Conservation (phyloP, 2,113 vertebrate species). For the Ophthalmolycus amberensis region DNA sequence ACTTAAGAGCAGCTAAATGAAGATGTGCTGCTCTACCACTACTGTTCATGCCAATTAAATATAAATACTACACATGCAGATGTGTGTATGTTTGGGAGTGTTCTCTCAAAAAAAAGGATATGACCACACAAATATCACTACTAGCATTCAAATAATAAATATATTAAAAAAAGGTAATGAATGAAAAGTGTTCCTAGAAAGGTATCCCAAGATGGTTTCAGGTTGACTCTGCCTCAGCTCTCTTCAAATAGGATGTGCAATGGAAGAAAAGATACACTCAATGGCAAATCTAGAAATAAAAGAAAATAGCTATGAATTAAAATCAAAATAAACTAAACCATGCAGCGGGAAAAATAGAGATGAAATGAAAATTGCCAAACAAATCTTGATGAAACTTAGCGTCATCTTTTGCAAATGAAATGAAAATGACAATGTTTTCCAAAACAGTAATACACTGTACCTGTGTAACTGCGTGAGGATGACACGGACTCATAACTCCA, state of each 20-base stretch:
- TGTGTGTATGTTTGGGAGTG: slow-evolving; percentile 29
- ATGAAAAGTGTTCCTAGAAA: slow-evolving; percentile 69
- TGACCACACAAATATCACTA: slow-evolving; percentile 25
- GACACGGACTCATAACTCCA: slow-evolving; percentile 56
- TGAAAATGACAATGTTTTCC: not conserved
- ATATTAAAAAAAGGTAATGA: slow-evolving; percentile 36
- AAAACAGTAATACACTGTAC: slow-evolving; percentile 58
- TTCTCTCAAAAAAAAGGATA: slow-evolving; percentile 23
- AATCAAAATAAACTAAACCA: slow-evolving; percentile 62
- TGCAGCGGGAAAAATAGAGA: slow-evolving; percentile 36
- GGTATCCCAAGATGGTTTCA: slow-evolving; percentile 76
- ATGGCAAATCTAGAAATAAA: slow-evolving; percentile 82
- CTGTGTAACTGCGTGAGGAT: slow-evolving; percentile 61
- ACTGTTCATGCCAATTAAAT: slow-evolving; percentile 18
- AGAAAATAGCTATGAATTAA: slow-evolving; percentile 62
- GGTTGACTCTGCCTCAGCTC: slow-evolving; percentile 71
- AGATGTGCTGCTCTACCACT: not conserved
- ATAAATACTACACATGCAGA: slow-evolving; percentile 9
- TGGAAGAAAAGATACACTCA: slow-evolving; percentile 74
- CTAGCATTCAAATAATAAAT: slow-evolving; percentile 50
- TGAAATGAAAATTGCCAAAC: slow-evolving; percentile 30
- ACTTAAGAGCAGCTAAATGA: slow-evolving; percentile 29
- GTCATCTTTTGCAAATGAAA: slow-evolving; percentile 24
- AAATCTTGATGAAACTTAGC: slow-evolving; percentile 22
- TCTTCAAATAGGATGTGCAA: slow-evolving; percentile 76